Conservation (phyloP, 92 coral and sea anemone species). For the Parazoanthus atlanticus region DNA sequence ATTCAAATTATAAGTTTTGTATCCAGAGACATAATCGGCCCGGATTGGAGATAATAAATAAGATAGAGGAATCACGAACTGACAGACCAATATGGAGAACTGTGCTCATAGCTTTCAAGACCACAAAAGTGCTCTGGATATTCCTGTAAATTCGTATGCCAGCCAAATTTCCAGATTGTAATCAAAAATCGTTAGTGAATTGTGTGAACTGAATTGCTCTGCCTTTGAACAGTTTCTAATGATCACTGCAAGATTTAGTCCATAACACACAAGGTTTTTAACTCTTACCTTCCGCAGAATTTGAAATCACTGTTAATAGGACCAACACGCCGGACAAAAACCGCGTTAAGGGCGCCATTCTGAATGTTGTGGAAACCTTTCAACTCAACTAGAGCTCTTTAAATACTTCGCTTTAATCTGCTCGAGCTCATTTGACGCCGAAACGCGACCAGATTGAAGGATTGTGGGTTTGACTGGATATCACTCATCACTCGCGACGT, state of each 20-base stretch:
- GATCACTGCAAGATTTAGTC: not conserved
- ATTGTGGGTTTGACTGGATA: constrained; percentile 19
- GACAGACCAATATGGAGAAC: not conserved
- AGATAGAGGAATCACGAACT: constrained; percentile 14
- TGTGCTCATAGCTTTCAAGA: not conserved
- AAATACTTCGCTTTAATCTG: constrained; percentile 16
- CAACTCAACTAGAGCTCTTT: constrained; percentile 18
- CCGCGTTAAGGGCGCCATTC: constrained; percentile 9
- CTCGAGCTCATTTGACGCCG: constrained; percentile 26
- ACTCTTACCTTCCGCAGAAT: constrained; percentile 30
- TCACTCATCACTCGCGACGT: constrained; percentile 41
- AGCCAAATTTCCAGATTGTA: not conserved
- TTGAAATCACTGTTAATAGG: not conserved
- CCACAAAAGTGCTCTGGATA: not conserved
- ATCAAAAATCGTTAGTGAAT: not conserved
- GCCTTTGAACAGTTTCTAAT: not conserved
- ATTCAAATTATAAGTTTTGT: constrained; percentile 12
- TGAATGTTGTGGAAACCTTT: constrained; percentile 9
- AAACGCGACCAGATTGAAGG: constrained; percentile 19
- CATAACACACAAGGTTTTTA: not conserved
- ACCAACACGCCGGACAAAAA: constrained; percentile 15
- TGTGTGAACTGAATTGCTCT: not conserved
- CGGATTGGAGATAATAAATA: constrained; percentile 11
- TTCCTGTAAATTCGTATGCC: not conserved
- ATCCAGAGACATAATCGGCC: not conserved